Conservation (phyloP, 2,888 invertebrate species). For the Ormyrus rosae region DNA sequence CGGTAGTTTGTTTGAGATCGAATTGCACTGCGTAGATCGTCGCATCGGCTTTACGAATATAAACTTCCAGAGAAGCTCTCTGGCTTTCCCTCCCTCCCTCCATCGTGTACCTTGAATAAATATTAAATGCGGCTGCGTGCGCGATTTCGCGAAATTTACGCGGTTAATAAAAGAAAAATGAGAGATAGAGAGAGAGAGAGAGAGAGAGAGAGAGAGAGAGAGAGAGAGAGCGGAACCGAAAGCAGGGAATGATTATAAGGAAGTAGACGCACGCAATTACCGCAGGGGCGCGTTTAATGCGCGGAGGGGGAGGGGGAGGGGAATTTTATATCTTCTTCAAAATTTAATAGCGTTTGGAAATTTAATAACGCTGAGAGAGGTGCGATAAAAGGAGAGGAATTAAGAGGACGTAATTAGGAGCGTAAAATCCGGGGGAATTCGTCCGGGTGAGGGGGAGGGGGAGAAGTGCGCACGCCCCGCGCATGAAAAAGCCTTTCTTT, state of each 20-base stretch:
- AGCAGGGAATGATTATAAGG: constrained; percentile 11
- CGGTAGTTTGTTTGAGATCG: constrained; percentile 46
- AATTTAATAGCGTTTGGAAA: constrained; percentile 44
- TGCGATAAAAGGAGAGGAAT: constrained; percentile 16
- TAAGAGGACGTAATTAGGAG: constrained; percentile 31
- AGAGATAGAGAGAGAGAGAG: neutral
- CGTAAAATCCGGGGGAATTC: constrained; percentile 17
- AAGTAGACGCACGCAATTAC: neutral
- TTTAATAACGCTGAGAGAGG: constrained; percentile 32
- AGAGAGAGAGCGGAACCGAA: neutral
- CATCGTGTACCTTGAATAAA: too few species aligned
- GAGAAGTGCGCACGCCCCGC: too few species aligned
- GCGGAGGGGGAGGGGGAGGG: neutral
- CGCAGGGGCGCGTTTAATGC: neutral
- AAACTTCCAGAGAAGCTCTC: too few species aligned
- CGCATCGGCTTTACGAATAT: neutral
- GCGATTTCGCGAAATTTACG: too few species aligned
- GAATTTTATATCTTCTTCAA: constrained; percentile 35
- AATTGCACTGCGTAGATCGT: constrained; percentile 28
- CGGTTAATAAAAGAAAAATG: too few species aligned
- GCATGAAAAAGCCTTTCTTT: too few species aligned
- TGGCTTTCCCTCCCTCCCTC: too few species aligned
- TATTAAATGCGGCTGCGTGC: too few species aligned
- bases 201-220: neutral
- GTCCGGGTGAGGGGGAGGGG: neutral